A percentile compares a stretch with the other conserved stretches of the same genome.
phyloP scores from a whole-genome alignment of 53 echinoderm and acorn worm species.

The Hippasteria phrygiana region DNA sequence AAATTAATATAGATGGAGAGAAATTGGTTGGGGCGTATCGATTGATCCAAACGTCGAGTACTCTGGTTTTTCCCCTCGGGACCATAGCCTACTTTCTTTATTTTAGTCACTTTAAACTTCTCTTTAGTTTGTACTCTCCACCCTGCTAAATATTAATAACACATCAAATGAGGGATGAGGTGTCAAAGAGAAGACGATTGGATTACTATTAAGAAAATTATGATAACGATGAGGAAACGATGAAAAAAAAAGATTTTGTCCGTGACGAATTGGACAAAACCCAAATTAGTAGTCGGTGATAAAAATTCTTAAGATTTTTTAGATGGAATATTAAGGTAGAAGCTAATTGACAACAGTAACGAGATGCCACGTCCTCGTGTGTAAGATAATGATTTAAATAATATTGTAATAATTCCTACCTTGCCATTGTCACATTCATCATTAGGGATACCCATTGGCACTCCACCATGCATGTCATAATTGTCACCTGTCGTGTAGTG shows the following conservation, averaged over 20 bases:
- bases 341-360: background rate
- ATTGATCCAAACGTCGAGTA: background rate
- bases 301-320: background rate
- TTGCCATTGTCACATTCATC: constrained; percentile 70
- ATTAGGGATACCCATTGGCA: constrained; percentile 69
- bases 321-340: background rate
- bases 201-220: too few relatives aligned
- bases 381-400: background rate
- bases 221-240: too few relatives aligned
- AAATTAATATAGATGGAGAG: background rate
- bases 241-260: too few relatives aligned
- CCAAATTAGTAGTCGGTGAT: background rate
- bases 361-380: too few relatives aligned
- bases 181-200: too few relatives aligned
- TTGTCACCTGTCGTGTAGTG: constrained; percentile 26
- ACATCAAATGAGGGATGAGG: too few relatives aligned
- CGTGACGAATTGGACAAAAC: background rate
- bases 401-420: background rate
- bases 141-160: too few relatives aligned
- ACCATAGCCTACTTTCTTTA: background rate
- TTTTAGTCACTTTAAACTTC: background rate
- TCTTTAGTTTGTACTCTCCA: background rate
- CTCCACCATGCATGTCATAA: constrained; percentile 69
- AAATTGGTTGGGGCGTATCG: background rate
- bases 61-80: background rate